Base-by-base conservation (phyloP, 2,113 vertebrate species). In the Myxocyprinus asiaticus region DNA sequence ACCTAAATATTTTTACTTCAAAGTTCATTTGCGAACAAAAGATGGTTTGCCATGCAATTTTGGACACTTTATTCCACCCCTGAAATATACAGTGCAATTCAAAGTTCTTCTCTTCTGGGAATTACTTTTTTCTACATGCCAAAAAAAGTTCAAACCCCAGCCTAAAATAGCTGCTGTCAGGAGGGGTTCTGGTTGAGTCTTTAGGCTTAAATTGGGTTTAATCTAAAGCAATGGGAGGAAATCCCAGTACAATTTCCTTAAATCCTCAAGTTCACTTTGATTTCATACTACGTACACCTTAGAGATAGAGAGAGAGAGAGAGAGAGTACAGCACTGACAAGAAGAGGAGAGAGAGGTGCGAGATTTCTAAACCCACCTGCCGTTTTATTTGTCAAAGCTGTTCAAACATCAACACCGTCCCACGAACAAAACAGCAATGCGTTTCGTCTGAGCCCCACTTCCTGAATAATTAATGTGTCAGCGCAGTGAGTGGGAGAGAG, bases 381-480 rank as follows among this genome's bases (percentile, higher is more conserved):
- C 47, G 48, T 33, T 80, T 55, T 81, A 45, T 78, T 69, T 55
- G 66, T 55, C 56, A 78, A 78, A 84, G 63, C 42, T 66, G 55
- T 76, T 83, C 68, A 64, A 71, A 71, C 51, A 71, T 15, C 17
- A 62, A 15, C n/a, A 58, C 15, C 14, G 63, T 67, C 61, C 55
- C 9, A 6, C 3, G 62, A 80, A 77, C 78, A 77, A 81, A 83
- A 63, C 78, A 63, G 56, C 45, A 5, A 43, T 33, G 66, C n/a
- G 72, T 69, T 76, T 69, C 6, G 65, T 11, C 51, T 44, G 82
- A 81, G 82, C n/a, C 5, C 47, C 67, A 15, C 55, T n/a, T 43
- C 50, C 74, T 78, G 74, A 83, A 81, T 81, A 73, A 81, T 83
- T 77, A 58, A 81, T 42, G 47, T 15, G 43, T 55, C 74, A 44